Conservation (phyloP, 2,797 vertebrate species). For the Nyctalus aviator region DNA sequence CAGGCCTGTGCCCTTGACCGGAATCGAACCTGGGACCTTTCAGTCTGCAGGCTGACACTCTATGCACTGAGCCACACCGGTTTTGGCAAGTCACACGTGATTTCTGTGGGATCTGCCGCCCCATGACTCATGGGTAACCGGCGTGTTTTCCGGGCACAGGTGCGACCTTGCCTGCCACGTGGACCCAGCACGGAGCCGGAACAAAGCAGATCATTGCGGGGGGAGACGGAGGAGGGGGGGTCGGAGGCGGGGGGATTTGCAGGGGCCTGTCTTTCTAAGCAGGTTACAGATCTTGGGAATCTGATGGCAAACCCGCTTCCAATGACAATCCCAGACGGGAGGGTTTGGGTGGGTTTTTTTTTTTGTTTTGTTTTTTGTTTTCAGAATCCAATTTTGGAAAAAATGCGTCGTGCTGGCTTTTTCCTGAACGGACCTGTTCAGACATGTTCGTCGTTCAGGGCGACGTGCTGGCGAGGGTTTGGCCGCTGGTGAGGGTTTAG, state of each 20-base stretch:
- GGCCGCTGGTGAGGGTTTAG: not conserved
- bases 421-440: slow-evolving; percentile 1
- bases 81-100: no score
- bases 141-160: not conserved
- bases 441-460: not conserved
- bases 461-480: not conserved
- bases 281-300: not conserved
- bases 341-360: no score
- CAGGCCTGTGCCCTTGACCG: no score
- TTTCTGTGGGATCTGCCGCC: not conserved
- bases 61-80: no score
- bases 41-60: no score
- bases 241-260: not conserved
- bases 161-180: no score
- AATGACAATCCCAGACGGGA: not conserved
- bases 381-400: not conserved
- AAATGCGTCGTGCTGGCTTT: not conserved
- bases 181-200: no score
- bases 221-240: no score
- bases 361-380: not conserved
- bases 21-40: no score
- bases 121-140: not conserved
- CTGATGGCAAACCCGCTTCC: slow-evolving; percentile 4
- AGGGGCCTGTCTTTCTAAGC: not conserved
- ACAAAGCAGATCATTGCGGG: not conserved